Percentiles rank a stretch among this genome's conserved stretches.
These are phyloP conservation scores for Misgurnus anguillicaudatus DNA, from an alignment of 2,113 vertebrate genomes.

Conservation along the genomic window DNA sequence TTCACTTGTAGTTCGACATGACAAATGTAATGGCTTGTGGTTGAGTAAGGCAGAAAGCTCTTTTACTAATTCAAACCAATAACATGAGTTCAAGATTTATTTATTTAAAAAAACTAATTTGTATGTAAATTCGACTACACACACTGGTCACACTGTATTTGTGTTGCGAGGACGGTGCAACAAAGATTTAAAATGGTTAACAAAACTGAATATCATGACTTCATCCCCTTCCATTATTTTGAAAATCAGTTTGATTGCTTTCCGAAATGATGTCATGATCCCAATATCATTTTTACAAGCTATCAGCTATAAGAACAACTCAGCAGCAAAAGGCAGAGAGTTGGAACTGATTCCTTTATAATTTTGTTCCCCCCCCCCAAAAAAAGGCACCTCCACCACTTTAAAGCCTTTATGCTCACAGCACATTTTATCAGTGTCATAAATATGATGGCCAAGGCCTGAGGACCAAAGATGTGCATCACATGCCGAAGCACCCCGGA, in stretches of 20 bases:
- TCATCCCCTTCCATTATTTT: background rate
- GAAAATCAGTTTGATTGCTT: background rate
- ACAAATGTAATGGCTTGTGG: no score
- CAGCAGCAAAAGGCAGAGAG: background rate
- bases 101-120: no score
- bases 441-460: constrained; percentile 47
- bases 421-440: constrained; percentile 47
- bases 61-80: no score
- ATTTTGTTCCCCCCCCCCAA: background rate
- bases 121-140: no score
- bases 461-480: constrained; percentile 29
- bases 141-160: no score
- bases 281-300: constrained; percentile 31
- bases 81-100: no score
- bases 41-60: no score
- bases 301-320: constrained; percentile 37
- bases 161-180: no score
- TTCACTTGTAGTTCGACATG: no score
- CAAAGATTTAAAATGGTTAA: no score
- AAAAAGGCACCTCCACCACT: constrained; percentile 29
- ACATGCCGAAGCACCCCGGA: background rate
- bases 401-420: constrained; percentile 37
- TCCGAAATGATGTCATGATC: constrained; percentile 19
- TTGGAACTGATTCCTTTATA: constrained; percentile 27
- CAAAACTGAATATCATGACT: background rate